Evolutionary conservation across 2,797 vertebrate species (phyloP).

Genomic region (Vespertilio murinus): DNA sequence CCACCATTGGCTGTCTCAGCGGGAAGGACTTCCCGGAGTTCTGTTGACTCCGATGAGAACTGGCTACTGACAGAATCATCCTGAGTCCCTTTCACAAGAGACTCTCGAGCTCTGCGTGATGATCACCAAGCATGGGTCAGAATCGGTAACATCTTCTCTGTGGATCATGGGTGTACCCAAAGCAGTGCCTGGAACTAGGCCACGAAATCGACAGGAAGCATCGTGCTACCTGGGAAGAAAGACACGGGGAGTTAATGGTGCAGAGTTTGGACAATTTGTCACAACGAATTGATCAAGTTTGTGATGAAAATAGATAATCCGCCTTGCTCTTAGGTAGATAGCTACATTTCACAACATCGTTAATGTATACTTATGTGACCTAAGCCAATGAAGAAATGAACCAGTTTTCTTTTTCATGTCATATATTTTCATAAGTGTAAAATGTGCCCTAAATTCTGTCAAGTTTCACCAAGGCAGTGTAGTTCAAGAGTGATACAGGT

Average conservation of each 20-base stretch:
- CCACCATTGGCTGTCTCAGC: slow-evolving; percentile 38
- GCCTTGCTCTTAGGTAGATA: neutral
- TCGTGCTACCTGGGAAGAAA: neutral
- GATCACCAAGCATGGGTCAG: neutral
- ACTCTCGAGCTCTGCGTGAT: neutral
- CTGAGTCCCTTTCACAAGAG: slow-evolving; percentile 33
- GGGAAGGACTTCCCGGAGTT: neutral
- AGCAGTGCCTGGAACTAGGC: neutral
- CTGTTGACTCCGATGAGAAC: neutral
- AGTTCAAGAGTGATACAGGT: neutral
- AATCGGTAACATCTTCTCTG: neutral
- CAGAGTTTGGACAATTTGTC: neutral
- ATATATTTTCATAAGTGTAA: neutral
- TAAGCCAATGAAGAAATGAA: slow-evolving; percentile 1
- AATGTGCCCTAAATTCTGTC: neutral
- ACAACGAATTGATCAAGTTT: neutral
- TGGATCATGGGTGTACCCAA: neutral
- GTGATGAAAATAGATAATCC: neutral
- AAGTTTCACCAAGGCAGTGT: neutral
- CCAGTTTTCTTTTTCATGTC: neutral
- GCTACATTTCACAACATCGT: neutral
- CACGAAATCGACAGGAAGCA: neutral
- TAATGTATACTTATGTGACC: neutral
- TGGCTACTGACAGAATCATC: slow-evolving; percentile 14
- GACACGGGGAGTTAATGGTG: neutral